Evolutionary conservation across 2,113 vertebrate species (phyloP).

Genomic region (Plecotus auritus): DNA sequence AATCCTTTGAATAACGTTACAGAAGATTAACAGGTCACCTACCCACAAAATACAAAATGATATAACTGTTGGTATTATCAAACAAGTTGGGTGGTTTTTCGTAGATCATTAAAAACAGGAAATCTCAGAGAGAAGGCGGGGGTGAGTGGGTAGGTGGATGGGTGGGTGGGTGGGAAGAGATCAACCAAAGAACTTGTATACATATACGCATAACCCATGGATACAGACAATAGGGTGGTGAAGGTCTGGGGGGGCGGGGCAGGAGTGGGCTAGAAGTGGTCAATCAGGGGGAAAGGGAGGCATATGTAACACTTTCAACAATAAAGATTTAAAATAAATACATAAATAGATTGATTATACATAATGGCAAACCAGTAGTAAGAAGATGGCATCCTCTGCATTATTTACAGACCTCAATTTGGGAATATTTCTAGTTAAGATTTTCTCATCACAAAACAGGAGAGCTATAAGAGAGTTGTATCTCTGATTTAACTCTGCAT

Average conservation of each 20-base stretch:
- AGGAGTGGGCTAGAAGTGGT: too few relatives aligned
- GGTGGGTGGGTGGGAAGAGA: too few relatives aligned
- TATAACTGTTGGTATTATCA: not conserved
- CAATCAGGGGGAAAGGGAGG: too few relatives aligned
- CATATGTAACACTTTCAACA: too few relatives aligned
- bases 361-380: not conserved
- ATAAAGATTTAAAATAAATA: too few relatives aligned
- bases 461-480: not conserved
- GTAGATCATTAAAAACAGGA: not conserved
- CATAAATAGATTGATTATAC: not conserved
- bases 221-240: too few relatives aligned
- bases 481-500: not conserved
- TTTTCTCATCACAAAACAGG: not conserved
- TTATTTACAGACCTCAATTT: not conserved
- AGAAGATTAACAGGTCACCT: not conserved
- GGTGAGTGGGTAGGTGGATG: too few relatives aligned
- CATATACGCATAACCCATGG: too few relatives aligned
- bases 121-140: not conserved
- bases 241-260: too few relatives aligned
- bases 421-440: not conserved
- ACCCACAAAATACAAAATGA: not conserved
- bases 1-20: slow-evolving; percentile 25
- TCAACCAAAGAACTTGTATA: too few relatives aligned
- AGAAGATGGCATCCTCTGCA: not conserved
- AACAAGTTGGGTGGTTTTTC: not conserved